These are phyloP conservation scores for Ondatra zibethicus DNA, from an alignment of 2,113 vertebrate species.

Conservation along the genomic window DNA sequence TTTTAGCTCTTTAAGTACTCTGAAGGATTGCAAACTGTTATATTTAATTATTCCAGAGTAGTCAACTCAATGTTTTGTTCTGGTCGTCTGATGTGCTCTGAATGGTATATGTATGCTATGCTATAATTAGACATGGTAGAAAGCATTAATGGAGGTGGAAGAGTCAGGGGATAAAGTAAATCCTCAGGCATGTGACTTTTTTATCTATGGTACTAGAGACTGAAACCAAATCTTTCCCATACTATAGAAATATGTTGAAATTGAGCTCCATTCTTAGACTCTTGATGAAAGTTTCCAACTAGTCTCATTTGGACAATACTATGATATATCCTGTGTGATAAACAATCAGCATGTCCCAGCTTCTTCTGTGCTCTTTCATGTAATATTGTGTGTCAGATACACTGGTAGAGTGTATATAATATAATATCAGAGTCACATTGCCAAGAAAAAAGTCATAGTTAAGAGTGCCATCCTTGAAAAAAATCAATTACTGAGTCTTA, in stretches of 20 bases:
- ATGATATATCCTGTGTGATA: neutral
- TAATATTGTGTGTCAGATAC: neutral
- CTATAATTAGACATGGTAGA: neutral
- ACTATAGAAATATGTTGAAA: neutral
- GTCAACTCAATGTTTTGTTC: neutral
- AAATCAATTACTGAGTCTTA: neutral
- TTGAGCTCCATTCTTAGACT: neutral
- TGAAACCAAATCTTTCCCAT: neutral
- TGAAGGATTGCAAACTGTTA: neutral
- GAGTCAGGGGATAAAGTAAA: neutral
- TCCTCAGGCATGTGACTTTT: neutral
- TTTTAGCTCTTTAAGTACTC: neutral
- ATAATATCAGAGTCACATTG: neutral
- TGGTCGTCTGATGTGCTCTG: neutral
- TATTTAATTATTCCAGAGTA: neutral
- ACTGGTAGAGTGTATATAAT: conserved; percentile 16
- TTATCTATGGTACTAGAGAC: neutral
- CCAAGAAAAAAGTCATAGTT: neutral
- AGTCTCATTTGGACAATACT: neutral
- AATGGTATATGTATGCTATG: neutral
- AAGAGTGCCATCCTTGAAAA: neutral
- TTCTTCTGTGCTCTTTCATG: neutral
- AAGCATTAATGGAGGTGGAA: neutral
- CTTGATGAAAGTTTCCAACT: neutral
- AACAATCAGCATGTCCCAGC: neutral